These are phyloP conservation scores for Phaethon lepturus DNA, from an alignment of 2,113 vertebrate species.

Conservation along the genomic window DNA sequence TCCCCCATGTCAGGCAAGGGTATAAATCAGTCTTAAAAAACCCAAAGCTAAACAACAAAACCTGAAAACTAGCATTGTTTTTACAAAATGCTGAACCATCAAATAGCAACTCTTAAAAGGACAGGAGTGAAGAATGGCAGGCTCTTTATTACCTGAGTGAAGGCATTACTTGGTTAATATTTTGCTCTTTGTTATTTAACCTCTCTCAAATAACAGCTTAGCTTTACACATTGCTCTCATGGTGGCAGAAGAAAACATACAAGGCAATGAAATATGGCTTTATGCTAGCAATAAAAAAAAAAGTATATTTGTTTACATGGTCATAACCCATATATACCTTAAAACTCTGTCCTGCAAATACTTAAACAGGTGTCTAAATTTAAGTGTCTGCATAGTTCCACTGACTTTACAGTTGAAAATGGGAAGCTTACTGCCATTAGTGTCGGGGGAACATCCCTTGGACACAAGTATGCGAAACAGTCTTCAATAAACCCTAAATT, in stretches of 20 bases:
- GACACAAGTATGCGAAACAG: background rate
- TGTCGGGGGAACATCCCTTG: background rate
- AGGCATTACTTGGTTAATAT: background rate
- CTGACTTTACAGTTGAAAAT: background rate
- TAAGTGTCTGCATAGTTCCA: fast-evolving
- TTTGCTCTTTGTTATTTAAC: background rate
- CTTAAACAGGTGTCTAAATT: background rate
- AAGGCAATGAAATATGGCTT: background rate
- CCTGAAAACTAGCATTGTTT: background rate
- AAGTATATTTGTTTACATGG: background rate
- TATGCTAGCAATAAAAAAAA: background rate
- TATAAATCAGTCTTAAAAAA: background rate
- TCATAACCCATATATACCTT: background rate
- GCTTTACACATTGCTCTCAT: background rate
- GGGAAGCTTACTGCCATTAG: background rate
- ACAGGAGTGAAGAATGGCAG: background rate
- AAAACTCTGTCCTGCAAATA: background rate
- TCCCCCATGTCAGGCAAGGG: background rate
- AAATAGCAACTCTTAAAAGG: background rate
- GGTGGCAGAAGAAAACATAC: background rate
- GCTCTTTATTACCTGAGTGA: background rate
- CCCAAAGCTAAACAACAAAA: background rate
- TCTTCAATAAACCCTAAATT: background rate
- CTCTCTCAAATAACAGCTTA: background rate
- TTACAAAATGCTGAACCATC: background rate